Evolutionary conservation across 2,888 invertebrate genomes (phyloP), one percentile per base, ranked within the genome.

Genomic region (Trachelus iudaicus): DNA sequence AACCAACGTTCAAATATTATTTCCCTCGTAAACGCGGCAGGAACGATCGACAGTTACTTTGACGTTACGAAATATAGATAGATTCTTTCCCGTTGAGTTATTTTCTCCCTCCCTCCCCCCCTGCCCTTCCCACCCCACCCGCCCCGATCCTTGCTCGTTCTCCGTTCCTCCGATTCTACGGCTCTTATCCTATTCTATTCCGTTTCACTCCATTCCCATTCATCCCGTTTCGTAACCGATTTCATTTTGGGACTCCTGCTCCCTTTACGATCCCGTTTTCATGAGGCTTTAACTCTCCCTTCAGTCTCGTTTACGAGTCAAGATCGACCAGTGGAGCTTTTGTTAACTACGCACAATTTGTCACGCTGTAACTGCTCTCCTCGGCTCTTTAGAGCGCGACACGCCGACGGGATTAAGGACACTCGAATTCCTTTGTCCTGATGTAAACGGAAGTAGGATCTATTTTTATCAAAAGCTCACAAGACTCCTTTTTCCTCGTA

Each of bases 201-300:
- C 56, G 23, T 56, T 56, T 56, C 56, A 56, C 56, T 56, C 23
- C 23, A 56, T 56, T 56, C 56, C 56, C 56, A 56, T 56, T 56
- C 71, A 34, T 71, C 71, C 71, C 71, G 71, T 71, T 34, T 31
- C 71, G 34, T 31, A 34, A 71, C 71, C 71, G 71, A 34, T 31
- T 34, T 31, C 71, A 68, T 78, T 35, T 15, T 56, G 35, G 15
- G 37, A 73, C 30, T 30, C 40, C 34, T 23, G 71, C 56, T 15
- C 68, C 73, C 78, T 87, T 85, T 85, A 85, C 83, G 85, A 86
- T 81, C 80, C 77, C 83, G 79, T 82, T 81, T 87, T 86, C 83
- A 84, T 75, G 84, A 83, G 79, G 77, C 81, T 79, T 77, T 81
- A 83, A 83, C 81, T 79, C 81, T 80, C 80, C 77, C 34, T 73